Evolutionary conservation across 2,888 invertebrate species (phyloP).

Genomic region (Aproaerema taeniolella): DNA sequence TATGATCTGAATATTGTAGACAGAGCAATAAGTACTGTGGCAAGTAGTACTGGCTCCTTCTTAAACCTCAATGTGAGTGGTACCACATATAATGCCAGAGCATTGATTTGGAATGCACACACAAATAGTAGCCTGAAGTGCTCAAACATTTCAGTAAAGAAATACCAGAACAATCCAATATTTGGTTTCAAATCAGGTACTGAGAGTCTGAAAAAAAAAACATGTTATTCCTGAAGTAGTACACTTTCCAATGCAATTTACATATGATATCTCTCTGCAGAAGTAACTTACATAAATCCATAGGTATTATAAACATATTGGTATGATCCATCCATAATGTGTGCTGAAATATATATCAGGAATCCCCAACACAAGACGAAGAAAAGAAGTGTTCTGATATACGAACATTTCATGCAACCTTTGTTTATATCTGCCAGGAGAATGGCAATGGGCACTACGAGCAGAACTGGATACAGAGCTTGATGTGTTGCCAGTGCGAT

Average conservation of each 20-base stretch:
- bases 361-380: conserved; percentile 73
- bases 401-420: conserved; percentile 64
- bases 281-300: conserved; percentile 86
- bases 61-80: conserved; percentile 90
- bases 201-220: conserved; percentile 81
- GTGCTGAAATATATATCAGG: conserved; percentile 79
- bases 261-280: no score
- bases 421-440: conserved; percentile 78
- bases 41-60: conserved; percentile 87
- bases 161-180: conserved; percentile 99
- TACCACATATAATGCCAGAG: conserved; percentile 91
- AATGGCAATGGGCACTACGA: conserved; percentile 89
- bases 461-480: conserved; percentile 87
- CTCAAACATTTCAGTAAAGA: conserved; percentile 99
- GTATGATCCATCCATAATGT: conserved; percentile 80
- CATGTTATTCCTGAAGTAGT: not conserved
- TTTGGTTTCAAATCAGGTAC: conserved; percentile 98
- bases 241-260: not conserved
- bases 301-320: conserved; percentile 84
- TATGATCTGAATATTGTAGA: conserved; percentile 96
- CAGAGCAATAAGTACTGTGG: conserved; percentile 87
- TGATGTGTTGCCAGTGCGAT: conserved; percentile 89
- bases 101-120: conserved; percentile 97
- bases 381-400: conserved; percentile 64
- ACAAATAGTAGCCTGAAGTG: conserved; percentile 97